A percentile compares a stretch with the other conserved stretches of the same genome.
phyloP scores from a whole-genome alignment of 2,888 invertebrate species.

The Xestia xanthographa region DNA sequence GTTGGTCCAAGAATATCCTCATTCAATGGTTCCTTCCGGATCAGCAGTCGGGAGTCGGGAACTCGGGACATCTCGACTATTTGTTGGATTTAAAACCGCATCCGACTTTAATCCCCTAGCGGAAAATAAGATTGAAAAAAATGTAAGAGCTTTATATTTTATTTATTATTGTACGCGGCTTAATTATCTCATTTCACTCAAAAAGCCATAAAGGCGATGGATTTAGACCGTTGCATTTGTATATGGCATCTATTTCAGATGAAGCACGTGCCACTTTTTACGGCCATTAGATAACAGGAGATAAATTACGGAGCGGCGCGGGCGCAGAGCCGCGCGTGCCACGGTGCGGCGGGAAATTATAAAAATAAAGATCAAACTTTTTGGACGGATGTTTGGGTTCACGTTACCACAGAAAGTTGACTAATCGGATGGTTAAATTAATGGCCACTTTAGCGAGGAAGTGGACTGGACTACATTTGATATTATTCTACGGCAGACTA shows the following conservation, averaged over 20 bases:
- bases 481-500: conserved; percentile 14
- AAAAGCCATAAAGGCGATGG: conserved; percentile 57
- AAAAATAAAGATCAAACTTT: conserved; percentile 60
- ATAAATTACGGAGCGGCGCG: conserved; percentile 75
- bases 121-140: conserved; percentile 39
- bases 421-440: conserved; percentile 48
- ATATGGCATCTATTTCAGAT: conserved; percentile 69
- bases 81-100: conserved; percentile 18
- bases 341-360: conserved; percentile 54
- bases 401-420: conserved; percentile 54
- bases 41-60: conserved; percentile 10
- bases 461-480: conserved; percentile 22
- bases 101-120: conserved; percentile 19
- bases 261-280: conserved; percentile 81
- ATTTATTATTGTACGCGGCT: conserved; percentile 16
- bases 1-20: conserved; percentile 11
- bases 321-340: conserved; percentile 61
- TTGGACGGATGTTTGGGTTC: conserved; percentile 61
- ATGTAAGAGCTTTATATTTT: conserved; percentile 13
- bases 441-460: conserved; percentile 49
- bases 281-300: conserved; percentile 81
- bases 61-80: conserved; percentile 19
- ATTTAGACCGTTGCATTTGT: conserved; percentile 57
- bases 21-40: conserved; percentile 36
- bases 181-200: conserved; percentile 55